These are phyloP conservation scores for Hydropsyche tenuis DNA, from an alignment of 1,140 invertebrate genomes.

Conservation along the genomic window DNA sequence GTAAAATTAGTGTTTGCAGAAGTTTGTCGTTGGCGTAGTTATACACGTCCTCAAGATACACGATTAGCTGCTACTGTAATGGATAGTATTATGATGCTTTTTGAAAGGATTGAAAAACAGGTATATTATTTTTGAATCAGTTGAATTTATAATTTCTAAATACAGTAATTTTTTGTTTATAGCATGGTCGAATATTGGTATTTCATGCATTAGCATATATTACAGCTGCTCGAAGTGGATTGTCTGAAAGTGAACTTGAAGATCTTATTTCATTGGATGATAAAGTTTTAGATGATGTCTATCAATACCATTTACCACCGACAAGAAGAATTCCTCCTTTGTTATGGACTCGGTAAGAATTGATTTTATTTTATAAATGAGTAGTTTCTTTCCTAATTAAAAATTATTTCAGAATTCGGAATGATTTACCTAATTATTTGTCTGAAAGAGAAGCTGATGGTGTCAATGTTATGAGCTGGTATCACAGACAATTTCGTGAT, in stretches of 20 bases:
- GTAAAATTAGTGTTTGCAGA: slow-evolving; percentile 97
- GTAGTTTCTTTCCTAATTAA: not conserved
- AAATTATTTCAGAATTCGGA: slow-evolving; percentile 73
- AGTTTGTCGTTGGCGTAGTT: slow-evolving; percentile 95
- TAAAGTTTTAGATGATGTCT: slow-evolving; percentile 95
- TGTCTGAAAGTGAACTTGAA: slow-evolving; percentile 93
- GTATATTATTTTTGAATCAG: slow-evolving; percentile 53
- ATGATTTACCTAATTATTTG: slow-evolving; percentile 94
- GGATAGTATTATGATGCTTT: slow-evolving; percentile 97
- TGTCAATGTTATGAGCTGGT: slow-evolving; percentile 97
- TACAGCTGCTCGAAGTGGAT: slow-evolving; percentile 89
- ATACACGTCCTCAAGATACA: slow-evolving; percentile 91
- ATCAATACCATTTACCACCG: slow-evolving; percentile 97
- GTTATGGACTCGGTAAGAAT: slow-evolving; percentile 80
- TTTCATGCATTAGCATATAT: slow-evolving; percentile 95
- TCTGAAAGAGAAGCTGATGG: slow-evolving; percentile 96
- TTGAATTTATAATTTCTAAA: not conserved
- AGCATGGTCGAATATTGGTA: slow-evolving; percentile 90
- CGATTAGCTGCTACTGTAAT: slow-evolving; percentile 93
- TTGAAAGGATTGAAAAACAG: slow-evolving; percentile 93
- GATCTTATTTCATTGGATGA: slow-evolving; percentile 95
- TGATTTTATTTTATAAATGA: slow-evolving; percentile 11
- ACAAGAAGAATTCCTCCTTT: slow-evolving; percentile 93
- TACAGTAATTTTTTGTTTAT: slow-evolving; percentile 29
- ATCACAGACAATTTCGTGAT: slow-evolving; percentile 94